These are phyloP conservation scores for Lithobates pipiens DNA, from an alignment of 2,797 vertebrate species.

Conservation along the genomic window DNA sequence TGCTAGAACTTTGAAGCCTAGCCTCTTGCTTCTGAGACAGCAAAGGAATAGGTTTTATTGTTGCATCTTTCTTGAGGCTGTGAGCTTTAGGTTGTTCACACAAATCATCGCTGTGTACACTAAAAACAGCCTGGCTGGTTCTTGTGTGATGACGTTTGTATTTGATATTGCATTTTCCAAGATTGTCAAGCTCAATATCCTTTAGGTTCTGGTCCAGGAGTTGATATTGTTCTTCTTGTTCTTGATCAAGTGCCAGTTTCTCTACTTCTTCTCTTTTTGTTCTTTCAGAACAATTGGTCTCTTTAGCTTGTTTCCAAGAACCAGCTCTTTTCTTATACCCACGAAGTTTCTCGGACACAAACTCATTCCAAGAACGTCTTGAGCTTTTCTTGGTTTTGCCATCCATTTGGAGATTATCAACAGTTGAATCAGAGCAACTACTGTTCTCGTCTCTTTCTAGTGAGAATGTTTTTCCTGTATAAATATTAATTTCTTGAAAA, in stretches of 20 bases:
- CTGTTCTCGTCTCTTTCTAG: background rate
- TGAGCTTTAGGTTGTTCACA: conserved; percentile 25
- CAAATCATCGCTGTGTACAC: conserved; percentile 72
- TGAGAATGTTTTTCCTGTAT: background rate
- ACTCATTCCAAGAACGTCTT: conserved; percentile 26
- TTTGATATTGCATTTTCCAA: conserved; percentile 62
- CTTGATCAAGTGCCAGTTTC: conserved; percentile 23
- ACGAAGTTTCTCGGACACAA: conserved; percentile 40
- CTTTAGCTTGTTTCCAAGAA: conserved; percentile 32
- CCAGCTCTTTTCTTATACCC: conserved; percentile 65
- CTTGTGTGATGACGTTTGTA: conserved; percentile 63
- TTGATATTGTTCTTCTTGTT: conserved; percentile 64
- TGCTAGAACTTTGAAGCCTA: conserved; percentile 66
- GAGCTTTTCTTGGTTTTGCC: conserved; percentile 14
- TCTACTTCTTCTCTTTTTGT: background rate
- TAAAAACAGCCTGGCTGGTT: conserved; percentile 74
- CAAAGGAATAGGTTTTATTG: conserved; percentile 23
- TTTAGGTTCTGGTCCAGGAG: conserved; percentile 45
- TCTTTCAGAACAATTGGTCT: conserved; percentile 64
- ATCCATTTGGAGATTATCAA: background rate
- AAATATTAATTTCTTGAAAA: conserved; percentile 26
- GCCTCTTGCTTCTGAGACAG: conserved; percentile 57
- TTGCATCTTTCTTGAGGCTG: conserved; percentile 17
- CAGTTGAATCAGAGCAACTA: rapidly evolving
- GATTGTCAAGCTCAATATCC: background rate